These are phyloP conservation scores for Tetragonula clypearis DNA, from an alignment of 1,140 invertebrate genomes.

Conservation along the genomic window DNA sequence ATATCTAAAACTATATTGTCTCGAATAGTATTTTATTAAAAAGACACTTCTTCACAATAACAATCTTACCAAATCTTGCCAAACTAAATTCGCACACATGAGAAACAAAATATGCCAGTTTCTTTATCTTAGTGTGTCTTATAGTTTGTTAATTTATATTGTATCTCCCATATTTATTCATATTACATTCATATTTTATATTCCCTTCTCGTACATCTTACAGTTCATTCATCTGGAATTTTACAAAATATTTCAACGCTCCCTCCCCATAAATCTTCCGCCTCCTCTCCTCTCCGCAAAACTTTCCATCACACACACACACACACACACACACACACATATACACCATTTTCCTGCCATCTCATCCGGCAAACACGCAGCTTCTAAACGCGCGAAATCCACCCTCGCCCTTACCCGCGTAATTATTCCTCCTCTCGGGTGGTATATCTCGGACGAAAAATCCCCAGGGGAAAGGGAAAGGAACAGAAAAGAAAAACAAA, in stretches of 20 bases:
- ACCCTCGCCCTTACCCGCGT: not conserved
- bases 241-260: not conserved
- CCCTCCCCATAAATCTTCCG: not conserved
- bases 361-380: not conserved
- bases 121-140: too few relatives aligned
- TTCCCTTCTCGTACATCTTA: not conserved
- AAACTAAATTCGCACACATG: too few relatives aligned
- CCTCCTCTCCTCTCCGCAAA: not conserved
- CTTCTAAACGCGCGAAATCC: not conserved
- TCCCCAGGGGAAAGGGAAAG: not conserved
- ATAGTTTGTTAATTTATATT: too few relatives aligned
- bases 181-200: not conserved
- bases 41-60: too few relatives aligned
- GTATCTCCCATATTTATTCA: too few relatives aligned
- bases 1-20: too few relatives aligned
- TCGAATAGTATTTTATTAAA: too few relatives aligned
- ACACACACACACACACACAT: too few relatives aligned
- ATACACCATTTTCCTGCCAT: not conserved
- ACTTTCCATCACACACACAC: not conserved
- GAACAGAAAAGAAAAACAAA: not conserved
- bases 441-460: not conserved
- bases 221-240: not conserved
- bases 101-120: too few relatives aligned
- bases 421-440: not conserved
- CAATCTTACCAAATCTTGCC: too few relatives aligned